Conservation (phyloP, 2,113 vertebrate species). For the Fulmarus glacialis region DNA sequence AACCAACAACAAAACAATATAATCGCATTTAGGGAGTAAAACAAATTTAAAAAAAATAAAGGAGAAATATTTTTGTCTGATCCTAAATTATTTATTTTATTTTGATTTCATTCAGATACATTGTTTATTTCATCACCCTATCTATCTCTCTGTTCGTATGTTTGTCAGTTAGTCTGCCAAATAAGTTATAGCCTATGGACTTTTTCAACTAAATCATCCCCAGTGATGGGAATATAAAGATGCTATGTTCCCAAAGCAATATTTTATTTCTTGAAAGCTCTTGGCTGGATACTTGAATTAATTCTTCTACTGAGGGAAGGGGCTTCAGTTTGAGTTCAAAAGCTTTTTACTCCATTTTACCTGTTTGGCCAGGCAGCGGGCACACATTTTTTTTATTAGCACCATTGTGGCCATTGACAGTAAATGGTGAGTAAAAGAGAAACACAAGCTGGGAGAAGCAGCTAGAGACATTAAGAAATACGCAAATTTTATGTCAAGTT, state of each 20-base stretch:
- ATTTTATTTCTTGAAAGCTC: not conserved
- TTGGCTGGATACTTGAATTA: not conserved
- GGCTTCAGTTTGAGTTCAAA: not conserved
- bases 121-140: not conserved
- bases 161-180: not conserved
- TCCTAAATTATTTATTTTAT: not conserved
- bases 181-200: not conserved
- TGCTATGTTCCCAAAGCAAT: not conserved
- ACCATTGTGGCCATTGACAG: not conserved
- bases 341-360: not conserved
- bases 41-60: not conserved
- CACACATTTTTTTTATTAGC: not conserved
- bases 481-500: not conserved
- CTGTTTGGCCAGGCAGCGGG: not conserved
- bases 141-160: not conserved
- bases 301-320: not conserved
- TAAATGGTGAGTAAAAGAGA: not conserved
- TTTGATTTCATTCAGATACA: not conserved
- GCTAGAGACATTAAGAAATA: not conserved
- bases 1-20: not conserved
- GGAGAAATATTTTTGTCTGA: not conserved
- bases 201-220: not conserved
- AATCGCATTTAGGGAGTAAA: not conserved
- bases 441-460: not conserved
- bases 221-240: not conserved